Conservation (phyloP, 2,113 vertebrate genomes). For the Columba livia region DNA sequence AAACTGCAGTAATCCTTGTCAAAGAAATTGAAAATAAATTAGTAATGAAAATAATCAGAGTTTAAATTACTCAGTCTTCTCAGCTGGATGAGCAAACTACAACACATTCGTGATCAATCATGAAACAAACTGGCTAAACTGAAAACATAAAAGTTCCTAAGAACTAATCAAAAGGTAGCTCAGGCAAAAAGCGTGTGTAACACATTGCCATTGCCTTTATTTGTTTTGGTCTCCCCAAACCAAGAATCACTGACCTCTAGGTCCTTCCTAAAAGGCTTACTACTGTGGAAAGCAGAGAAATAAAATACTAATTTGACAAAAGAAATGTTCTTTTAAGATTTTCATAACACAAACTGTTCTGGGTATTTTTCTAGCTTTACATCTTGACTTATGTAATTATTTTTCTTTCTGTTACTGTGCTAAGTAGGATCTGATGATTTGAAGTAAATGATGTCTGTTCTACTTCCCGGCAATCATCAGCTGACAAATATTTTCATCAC, state of each 20-base stretch:
- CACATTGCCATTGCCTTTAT: background rate
- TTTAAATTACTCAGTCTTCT: background rate
- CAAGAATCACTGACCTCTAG: background rate
- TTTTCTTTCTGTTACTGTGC: conserved; percentile 2
- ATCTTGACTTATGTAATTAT: background rate
- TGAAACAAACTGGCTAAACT: background rate
- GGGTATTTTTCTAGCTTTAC: background rate
- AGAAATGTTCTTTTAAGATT: background rate
- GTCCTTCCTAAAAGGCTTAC: background rate
- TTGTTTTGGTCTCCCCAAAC: background rate
- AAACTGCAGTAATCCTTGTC: background rate
- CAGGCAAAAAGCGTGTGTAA: background rate
- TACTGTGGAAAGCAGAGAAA: background rate
- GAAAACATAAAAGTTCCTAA: background rate
- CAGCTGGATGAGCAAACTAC: background rate
- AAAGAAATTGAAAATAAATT: background rate
- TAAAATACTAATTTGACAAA: background rate
- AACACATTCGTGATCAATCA: background rate
- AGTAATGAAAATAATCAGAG: background rate
- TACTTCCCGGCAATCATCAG: background rate
- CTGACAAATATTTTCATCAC: conserved; percentile 64
- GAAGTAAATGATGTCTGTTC: conserved; percentile 47
- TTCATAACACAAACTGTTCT: background rate
- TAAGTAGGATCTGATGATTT: conserved; percentile 4
- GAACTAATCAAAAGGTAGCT: background rate